Evolutionary conservation across 2,888 invertebrate genomes (phyloP), one percentile per base, ranked within the genome.

Genomic region (Zeuzera pyrina): DNA sequence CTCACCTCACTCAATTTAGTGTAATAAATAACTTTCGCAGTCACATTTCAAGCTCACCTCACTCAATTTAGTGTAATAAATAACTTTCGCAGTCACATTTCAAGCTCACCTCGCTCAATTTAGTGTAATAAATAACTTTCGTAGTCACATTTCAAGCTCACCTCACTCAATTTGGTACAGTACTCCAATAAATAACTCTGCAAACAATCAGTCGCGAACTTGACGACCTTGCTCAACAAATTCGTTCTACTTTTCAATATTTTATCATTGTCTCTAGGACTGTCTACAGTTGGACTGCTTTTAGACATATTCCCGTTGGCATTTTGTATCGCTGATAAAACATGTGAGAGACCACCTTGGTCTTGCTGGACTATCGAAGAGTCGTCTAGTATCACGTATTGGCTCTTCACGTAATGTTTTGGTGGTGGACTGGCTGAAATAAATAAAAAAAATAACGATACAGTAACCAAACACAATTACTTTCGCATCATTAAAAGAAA

Each of bases 11-110:
- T 19, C 6, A 19, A 8, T 19, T 8, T 5, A n/a, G n/a, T 5
- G 11, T 16, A 6, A 19, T 1, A 12, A 5, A 31, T 28, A 94
- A 92, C 62, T 89, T 91, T 49, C 91, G 88, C 26, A 94, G 76
- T 44, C 90, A 85, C 49, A 87, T 86, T 38, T 88, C 88, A 60
- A 92, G 92, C 15, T 89, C 83, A 89, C 89, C 47, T 0, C 33
- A 29, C 12, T 19, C 6, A 19, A 8, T 19, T 8, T 5, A n/a
- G n/a, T 5, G 11, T 16, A 6, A 19, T 1, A 12, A 5, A 31
- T 28, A n/a, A n/a, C n/a, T n/a, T n/a, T n/a, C n/a, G n/a, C n/a
- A n/a, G n/a, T n/a, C n/a, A n/a, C n/a, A n/a, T n/a, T n/a, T n/a
- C n/a, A n/a, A n/a, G n/a, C n/a, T n/a, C n/a, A n/a, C n/a, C n/a